Percentiles rank a stretch among this genome's conserved stretches.
phyloP scores from a whole-genome alignment of 1,140 invertebrate species.

The Philopotamus ludificatus region DNA sequence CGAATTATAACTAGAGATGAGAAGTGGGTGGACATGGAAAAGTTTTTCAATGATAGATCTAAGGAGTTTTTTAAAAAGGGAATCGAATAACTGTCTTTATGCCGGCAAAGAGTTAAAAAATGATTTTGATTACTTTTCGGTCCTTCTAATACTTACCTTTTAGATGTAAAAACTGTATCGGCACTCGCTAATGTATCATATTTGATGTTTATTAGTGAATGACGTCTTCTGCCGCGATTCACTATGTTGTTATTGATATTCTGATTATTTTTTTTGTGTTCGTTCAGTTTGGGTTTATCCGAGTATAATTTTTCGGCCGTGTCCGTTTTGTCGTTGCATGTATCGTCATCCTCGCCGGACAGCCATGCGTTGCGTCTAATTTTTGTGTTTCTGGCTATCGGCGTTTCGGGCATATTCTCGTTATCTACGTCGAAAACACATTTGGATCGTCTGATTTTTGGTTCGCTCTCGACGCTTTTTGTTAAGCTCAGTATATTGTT shows the following conservation, averaged over 20 bases:
- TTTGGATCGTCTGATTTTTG: conserved; percentile 41
- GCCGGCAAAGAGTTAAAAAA: no score
- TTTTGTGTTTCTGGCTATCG: conserved; percentile 54
- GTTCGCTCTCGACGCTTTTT: conserved; percentile 46
- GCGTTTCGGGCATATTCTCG: conserved; percentile 51
- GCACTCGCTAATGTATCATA: neutral
- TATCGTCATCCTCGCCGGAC: conserved; percentile 45
- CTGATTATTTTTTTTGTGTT: neutral
- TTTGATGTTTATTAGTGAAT: neutral
- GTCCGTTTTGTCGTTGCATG: neutral
- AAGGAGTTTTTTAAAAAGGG: no score
- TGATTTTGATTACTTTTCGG: no score
- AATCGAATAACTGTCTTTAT: no score
- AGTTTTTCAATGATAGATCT: no score
- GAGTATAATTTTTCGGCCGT: neutral
- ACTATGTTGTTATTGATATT: neutral
- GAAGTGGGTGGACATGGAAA: no score
- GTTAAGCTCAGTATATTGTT: conserved; percentile 47
- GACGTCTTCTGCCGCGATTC: neutral
- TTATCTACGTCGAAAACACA: conserved; percentile 52
- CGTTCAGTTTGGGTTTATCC: neutral
- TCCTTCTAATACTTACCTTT: no score
- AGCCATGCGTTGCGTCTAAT: conserved; percentile 55
- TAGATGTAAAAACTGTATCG: no score
- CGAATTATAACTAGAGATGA: no score